Evolutionary conservation across 2,888 invertebrate species (phyloP), one percentile per base, ranked within the genome.

Genomic region (Dascillus cervinus): DNA sequence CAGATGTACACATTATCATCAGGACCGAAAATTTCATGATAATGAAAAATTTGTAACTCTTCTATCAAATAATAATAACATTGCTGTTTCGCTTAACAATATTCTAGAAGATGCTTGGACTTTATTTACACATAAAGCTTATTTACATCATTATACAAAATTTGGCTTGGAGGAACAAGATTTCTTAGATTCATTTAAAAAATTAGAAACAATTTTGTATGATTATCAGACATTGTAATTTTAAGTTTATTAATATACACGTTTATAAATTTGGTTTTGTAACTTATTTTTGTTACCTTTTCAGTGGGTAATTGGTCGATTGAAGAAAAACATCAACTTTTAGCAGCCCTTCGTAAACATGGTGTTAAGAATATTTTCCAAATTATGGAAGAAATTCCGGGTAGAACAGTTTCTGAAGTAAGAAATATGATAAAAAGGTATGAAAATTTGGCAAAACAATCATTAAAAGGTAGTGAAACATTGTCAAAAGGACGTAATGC

Each of bases 61-160:
- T 21, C 45, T 67, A 12, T 61, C 66, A 2, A 73, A 72, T 47
- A 66, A 65, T 51, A 66, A 64, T 20, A 53, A 54, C 29, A 53
- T 68, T 29, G 50, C 57, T 40, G 38, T 49, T 12, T 51, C 63
- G 3, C 42, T 73, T 11, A 59, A 70, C 32, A 29, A 23, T 2
- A 53, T 69, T 14, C 48, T 69, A 12, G 56, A 57, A 4, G 67
- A 67, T 44, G 67, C 70, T 2, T 70, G 68, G 69, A 63, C 55
- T 31, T 55, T 65, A 32, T 72, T 67, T 46, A 55, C 58, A 2
- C 59, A 67, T 48, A 61, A 62, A 15, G 70, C 71, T 4, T 71
- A 66, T 52, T 47, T 71, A 19, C 71, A 73, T 55, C 70, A 69
- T 35, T 73, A 71, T 45, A 60, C 59, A 39, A 64, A 67, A 37